These are phyloP conservation scores for Circaetus gallicus DNA, from an alignment of 2,113 vertebrate genomes.

Conservation along the genomic window DNA sequence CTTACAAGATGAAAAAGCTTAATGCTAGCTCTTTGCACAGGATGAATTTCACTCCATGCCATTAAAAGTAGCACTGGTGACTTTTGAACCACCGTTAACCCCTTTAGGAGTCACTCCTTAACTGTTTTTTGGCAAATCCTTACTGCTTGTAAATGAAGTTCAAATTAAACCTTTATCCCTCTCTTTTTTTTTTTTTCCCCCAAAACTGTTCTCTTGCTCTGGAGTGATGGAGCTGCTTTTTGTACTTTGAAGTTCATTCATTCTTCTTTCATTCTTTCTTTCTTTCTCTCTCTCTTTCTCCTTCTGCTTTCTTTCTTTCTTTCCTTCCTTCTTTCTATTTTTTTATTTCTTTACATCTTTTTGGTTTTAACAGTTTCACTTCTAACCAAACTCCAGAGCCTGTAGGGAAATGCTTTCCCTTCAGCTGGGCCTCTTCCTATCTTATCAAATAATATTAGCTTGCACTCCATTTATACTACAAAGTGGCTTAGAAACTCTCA, in stretches of 20 bases:
- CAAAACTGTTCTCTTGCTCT: background rate
- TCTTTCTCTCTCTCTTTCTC: no score
- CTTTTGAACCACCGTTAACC: background rate
- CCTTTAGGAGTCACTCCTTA: background rate
- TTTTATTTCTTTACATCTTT: background rate
- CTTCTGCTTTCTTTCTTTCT: fast-evolving
- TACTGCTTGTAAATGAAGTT: background rate
- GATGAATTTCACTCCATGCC: background rate
- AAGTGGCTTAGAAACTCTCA: conserved; percentile 22
- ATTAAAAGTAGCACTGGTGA: background rate
- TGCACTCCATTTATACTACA: conserved; percentile 62
- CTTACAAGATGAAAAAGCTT: background rate
- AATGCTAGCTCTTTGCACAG: background rate
- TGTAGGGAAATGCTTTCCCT: background rate
- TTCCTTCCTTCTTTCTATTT: no score
- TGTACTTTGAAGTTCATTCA: background rate
- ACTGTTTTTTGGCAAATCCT: background rate
- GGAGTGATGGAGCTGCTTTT: background rate
- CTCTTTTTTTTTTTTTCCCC: background rate
- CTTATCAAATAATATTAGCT: conserved; percentile 64
- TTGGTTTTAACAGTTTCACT: background rate
- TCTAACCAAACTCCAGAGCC: background rate
- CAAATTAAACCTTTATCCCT: background rate
- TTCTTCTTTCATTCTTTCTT: background rate
- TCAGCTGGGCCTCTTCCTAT: conserved; percentile 27